A percentile compares a stretch with the other conserved stretches of the same genome.
Conservation (phyloP, 2,888 invertebrate species). For the Eueremaeus valkanovi region DNA sequence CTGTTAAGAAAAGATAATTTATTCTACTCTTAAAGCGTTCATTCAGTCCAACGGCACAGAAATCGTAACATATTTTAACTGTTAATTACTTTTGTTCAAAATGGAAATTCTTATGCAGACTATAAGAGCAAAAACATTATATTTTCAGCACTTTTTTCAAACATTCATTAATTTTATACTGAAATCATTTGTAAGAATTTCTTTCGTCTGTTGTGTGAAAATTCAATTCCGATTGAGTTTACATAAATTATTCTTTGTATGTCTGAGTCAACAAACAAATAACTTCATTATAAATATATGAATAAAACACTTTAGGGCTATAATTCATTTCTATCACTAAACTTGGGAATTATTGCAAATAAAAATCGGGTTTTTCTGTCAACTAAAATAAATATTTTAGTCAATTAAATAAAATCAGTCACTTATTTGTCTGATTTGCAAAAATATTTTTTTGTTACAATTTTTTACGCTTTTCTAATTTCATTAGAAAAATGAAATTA, state of each 20-base stretch:
- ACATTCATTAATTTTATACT: background rate
- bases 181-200: background rate
- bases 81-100: conserved; percentile 25
- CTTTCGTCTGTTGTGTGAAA: background rate
- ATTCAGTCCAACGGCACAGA: background rate
- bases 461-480: too few relatives aligned
- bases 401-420: background rate
- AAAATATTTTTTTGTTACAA: too few relatives aligned
- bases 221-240: background rate
- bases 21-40: conserved; percentile 4
- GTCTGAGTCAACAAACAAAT: background rate
- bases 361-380: too few relatives aligned
- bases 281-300: background rate
- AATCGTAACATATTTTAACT: conserved; percentile 9
- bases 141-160: background rate
- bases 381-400: background rate
- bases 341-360: background rate
- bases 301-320: background rate
- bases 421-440: too few relatives aligned
- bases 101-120: background rate
- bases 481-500: too few relatives aligned
- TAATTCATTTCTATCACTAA: background rate
- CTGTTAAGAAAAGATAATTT: conserved; percentile 29
- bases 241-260: background rate
- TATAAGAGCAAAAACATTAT: background rate